Base-by-base conservation (phyloP, 2,797 vertebrate species). In the Pristis pectinata region DNA sequence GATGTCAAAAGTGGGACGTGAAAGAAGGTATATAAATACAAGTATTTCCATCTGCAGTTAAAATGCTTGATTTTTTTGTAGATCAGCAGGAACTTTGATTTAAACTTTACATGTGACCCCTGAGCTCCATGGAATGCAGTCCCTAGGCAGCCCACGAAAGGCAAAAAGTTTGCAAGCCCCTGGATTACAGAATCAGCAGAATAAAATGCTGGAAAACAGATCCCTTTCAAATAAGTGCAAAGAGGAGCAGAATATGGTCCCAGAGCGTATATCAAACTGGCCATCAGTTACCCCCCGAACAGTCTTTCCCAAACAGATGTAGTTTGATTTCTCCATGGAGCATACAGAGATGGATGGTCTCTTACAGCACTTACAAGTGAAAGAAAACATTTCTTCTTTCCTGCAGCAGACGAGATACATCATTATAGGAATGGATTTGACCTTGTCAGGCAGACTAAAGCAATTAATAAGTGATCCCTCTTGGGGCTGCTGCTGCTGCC, bases 341-440 rank as follows among this genome's bases (percentile, higher is more conserved):
- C 96, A 95, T 95, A 97, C 96, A 96, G 97, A 98, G 98, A 98
- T 97, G 96, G 97, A 98, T 98, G 97, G 97, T 96, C 96, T 97
- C 96, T 97, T 97, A 96, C 96, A 97, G 97, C 97, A 97, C 97
- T 96, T 97, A 97, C 97, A 97, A 97, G 97, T 97, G 97, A 97
- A 98, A 97, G 97, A 97, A 97, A 98, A 98, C 97, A 98, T 98
- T 97, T 97, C 97, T 97, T 97, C 96, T 96, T 97, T 95, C 96
- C 96, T 97, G 97, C 97, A 97, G 97, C 98, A 98, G 98, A 98
- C 98, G 97, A 98, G 97, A 98, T 99, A 98, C 97, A 98, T 99
- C 98, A 98, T 97, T 97, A 97, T 96, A 97, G 97, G 97, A 98
- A 99, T 99, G 98, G 97, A 98, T 99, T 98, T 99, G 98, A 99